Evolutionary conservation across 2,888 invertebrate genomes (phyloP).

Genomic region (Leptodirus hochenwartii): DNA sequence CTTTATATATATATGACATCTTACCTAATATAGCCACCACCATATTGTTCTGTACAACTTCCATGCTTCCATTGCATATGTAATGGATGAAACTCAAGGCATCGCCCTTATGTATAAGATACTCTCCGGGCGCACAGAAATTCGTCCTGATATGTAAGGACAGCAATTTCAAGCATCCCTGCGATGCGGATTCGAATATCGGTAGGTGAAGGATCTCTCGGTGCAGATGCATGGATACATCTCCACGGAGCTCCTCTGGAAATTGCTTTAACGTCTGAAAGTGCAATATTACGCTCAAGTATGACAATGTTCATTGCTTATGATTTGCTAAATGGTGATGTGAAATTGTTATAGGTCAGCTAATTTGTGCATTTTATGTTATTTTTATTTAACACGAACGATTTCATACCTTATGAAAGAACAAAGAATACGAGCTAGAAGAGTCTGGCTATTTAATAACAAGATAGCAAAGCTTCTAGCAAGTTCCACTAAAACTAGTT

Average conservation of each 20-base stretch:
- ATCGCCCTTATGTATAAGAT: conserved; percentile 84
- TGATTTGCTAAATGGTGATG: too few species aligned
- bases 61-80: conserved; percentile 94
- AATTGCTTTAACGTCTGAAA: conserved; percentile 83
- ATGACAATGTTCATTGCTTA: conserved; percentile 6
- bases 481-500: too few species aligned
- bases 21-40: conserved; percentile 92
- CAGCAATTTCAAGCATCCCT: conserved; percentile 82
- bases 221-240: conserved; percentile 90
- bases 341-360: too few species aligned
- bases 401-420: too few species aligned
- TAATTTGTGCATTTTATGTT: too few species aligned
- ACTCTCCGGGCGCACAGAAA: conserved; percentile 94
- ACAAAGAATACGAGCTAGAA: too few species aligned
- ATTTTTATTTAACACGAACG: too few species aligned
- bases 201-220: conserved; percentile 85
- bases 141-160: conserved; percentile 85
- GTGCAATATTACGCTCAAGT: conserved; percentile 1
- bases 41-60: conserved; percentile 90
- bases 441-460: too few species aligned
- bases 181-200: conserved; percentile 86
- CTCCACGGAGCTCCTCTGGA: conserved; percentile 87
- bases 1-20: conserved; percentile 15
- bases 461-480: too few species aligned
- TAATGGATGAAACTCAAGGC: conserved; percentile 88